phyloP scores from a whole-genome alignment of 1,140 invertebrate genomes.

The Medauroidea extradentata region DNA sequence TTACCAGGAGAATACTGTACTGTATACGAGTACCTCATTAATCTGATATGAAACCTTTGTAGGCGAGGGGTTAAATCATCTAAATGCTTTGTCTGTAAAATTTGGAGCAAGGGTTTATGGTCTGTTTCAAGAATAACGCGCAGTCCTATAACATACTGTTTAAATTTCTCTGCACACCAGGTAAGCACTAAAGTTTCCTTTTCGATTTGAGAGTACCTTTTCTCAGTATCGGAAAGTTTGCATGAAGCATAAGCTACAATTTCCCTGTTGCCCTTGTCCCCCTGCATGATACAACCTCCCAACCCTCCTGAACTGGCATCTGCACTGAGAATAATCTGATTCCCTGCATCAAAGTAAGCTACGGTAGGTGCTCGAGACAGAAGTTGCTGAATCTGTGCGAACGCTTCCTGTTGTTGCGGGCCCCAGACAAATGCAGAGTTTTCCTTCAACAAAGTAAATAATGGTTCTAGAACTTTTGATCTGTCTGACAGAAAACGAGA shows the following conservation, averaged over 20 bases:
- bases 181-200: constrained; percentile 29
- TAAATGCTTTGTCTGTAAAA: constrained; percentile 26
- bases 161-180: constrained; percentile 20
- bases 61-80: constrained; percentile 36
- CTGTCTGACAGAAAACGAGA: no score
- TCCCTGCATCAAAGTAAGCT: no score
- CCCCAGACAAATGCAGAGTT: no score
- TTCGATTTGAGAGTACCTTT: constrained; percentile 33
- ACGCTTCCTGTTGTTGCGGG: no score
- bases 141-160: constrained; percentile 28
- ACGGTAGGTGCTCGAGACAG: no score
- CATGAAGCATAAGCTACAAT: constrained; percentile 30
- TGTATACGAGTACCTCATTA: no score
- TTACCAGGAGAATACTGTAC: constrained; percentile 26
- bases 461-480: no score
- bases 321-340: no score
- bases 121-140: constrained; percentile 31
- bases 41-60: constrained; percentile 34
- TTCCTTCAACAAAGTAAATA: no score
- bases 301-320: no score
- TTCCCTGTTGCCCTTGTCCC: constrained; percentile 10
- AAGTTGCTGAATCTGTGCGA: no score
- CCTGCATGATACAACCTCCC: no score
- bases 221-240: constrained; percentile 28
- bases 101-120: constrained; percentile 30